Evolutionary conservation across 2,113 vertebrate species (phyloP).

Genomic region (Melanostigma gelatinosum): DNA sequence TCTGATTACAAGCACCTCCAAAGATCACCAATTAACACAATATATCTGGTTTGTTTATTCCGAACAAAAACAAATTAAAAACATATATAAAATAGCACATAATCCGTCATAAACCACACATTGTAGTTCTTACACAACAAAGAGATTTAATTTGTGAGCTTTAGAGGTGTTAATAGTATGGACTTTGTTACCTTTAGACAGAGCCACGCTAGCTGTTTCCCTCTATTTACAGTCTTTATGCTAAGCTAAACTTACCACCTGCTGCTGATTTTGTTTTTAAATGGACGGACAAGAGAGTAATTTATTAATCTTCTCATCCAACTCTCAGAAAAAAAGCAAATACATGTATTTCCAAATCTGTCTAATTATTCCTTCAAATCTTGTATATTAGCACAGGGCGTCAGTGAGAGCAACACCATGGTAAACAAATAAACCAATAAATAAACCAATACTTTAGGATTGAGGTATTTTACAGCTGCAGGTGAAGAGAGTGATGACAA

Average conservation of each 20-base stretch:
- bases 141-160: neutral
- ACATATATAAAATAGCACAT: neutral
- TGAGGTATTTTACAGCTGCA: neutral
- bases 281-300: neutral
- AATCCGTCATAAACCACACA: neutral
- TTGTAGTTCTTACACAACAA: neutral
- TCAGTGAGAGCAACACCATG: neutral
- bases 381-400: neutral
- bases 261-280: neutral
- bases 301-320: neutral
- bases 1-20: neutral
- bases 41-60: neutral
- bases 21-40: neutral
- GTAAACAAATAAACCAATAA: neutral
- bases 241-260: neutral
- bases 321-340: neutral
- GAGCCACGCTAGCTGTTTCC: neutral
- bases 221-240: neutral
- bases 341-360: neutral
- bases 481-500: neutral
- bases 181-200: neutral
- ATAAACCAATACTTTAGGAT: neutral
- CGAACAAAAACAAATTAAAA: neutral
- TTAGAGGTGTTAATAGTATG: neutral
- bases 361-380: neutral